Evolutionary conservation across 2,797 vertebrate genomes (phyloP).

Genomic region (Characodon lateralis): DNA sequence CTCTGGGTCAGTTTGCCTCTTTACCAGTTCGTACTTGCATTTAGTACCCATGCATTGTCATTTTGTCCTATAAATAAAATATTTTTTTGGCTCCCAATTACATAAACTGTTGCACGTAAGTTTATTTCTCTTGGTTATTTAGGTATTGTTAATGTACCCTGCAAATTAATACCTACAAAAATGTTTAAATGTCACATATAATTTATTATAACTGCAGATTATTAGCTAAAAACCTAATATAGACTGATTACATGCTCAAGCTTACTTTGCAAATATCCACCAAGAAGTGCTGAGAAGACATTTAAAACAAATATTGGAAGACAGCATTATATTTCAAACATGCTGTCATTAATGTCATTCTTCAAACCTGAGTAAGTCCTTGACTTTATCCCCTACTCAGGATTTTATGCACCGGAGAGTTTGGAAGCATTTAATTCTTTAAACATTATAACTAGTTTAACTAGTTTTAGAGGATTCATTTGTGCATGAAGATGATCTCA

Average conservation of each 20-base stretch:
- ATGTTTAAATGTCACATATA: neutral
- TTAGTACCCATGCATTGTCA: neutral
- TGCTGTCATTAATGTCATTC: neutral
- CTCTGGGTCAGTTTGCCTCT: neutral
- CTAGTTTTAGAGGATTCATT: neutral
- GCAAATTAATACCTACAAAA: neutral
- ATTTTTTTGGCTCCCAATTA: neutral
- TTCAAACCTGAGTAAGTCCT: neutral
- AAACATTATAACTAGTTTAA: neutral
- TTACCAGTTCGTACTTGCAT: neutral
- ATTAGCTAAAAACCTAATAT: too few relatives aligned
- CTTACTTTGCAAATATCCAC: too few relatives aligned
- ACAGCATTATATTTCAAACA: neutral
- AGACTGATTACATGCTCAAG: too few relatives aligned
- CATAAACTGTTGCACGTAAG: neutral
- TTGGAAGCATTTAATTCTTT: neutral
- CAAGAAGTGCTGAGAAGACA: too few relatives aligned
- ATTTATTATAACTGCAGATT: too few relatives aligned
- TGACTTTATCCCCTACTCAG: neutral
- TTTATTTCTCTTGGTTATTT: neutral
- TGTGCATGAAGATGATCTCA: neutral
- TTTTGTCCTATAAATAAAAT: neutral
- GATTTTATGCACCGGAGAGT: neutral
- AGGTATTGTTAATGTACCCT: neutral
- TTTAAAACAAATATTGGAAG: too few relatives aligned